These are phyloP conservation scores for Nycticorax nycticorax DNA, from an alignment of 2,113 vertebrate species.

Conservation along the genomic window DNA sequence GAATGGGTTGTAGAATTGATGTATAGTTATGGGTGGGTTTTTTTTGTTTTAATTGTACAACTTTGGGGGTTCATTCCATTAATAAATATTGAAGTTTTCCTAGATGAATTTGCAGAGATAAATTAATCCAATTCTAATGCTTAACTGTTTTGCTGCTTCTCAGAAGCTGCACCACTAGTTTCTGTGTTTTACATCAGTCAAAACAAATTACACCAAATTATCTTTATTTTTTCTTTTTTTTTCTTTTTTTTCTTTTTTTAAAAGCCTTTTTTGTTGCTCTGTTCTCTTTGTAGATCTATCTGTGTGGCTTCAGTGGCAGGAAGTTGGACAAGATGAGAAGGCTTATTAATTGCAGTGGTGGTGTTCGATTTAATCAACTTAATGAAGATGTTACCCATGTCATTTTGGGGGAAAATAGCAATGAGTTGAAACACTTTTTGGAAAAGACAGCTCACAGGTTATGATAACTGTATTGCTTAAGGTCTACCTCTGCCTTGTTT, in stretches of 20 bases:
- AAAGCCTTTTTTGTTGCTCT: background rate
- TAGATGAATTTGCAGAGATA: background rate
- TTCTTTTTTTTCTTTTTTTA: background rate
- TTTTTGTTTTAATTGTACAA: fast-evolving
- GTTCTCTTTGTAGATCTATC: constrained; percentile 81
- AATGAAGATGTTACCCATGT: constrained; percentile 94
- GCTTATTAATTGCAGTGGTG: constrained; percentile 89
- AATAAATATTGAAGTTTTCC: background rate
- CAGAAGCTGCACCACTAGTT: background rate
- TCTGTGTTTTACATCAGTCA: background rate
- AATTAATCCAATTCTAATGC: background rate
- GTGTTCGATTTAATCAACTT: constrained; percentile 91
- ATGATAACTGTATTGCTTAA: constrained; percentile 8
- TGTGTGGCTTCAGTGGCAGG: constrained; percentile 88
- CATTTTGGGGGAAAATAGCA: constrained; percentile 85
- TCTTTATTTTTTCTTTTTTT: background rate
- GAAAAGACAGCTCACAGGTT: constrained; percentile 88
- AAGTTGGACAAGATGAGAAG: constrained; percentile 90
- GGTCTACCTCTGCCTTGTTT: background rate
- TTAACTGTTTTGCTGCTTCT: background rate
- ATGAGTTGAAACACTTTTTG: constrained; percentile 86
- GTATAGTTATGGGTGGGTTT: background rate
- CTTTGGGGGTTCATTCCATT: background rate
- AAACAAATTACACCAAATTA: background rate
- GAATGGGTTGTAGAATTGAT: background rate